Base-by-base conservation (phyloP, 2,113 vertebrate species). In the Sakesphorus luctuosus region DNA sequence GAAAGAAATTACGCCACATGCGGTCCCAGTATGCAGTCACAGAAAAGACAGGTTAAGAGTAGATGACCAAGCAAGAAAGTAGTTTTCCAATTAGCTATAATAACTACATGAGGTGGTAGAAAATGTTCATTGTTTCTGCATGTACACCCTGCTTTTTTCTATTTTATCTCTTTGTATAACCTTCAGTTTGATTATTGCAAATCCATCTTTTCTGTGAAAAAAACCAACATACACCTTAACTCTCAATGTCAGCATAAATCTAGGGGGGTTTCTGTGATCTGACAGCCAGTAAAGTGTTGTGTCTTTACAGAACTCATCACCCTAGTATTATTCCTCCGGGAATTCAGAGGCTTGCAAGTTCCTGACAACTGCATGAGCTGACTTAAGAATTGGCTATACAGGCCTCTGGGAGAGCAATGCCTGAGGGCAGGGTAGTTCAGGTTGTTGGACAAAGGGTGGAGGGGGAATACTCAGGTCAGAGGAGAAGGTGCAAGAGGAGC, bases 351-450 rank as follows among this genome's bases (percentile, higher is more conserved):
- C 36, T 21, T 19, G 19, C 58, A 68, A 55, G 20, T 43, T 91
- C 59, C 36, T 81, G 53, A 77, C 65, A 91, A 36, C 65, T 38
- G 23, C 84, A 31, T 56, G 55, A 72, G 36, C 58, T 72, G 68
- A 47, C 23, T 53, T 43, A 44, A 67, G 36, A 80, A 68, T 13
- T 68, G 36, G 9, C 44, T 44, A 62, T 18, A 29, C 43, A 47
- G n/a, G 18, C 3, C 0, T 21, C 75, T 72, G 43, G 0, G 3
- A 72, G 43, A 71, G 36, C 47, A 47, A 21, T 3, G 7, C 33
- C 29, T 0, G 6, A 76, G 53, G 36, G 43, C 38, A 81, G 44
- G 20, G 19, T 20, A 52, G n/a, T n/a, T 66, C 1, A 0, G 5
- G 11, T 9, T 80, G 62, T n/a, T 43, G 69, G 65, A 77, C 36